Evolutionary conservation across 1,140 invertebrate species (phyloP).

Genomic region (Drosophila serrata): DNA sequence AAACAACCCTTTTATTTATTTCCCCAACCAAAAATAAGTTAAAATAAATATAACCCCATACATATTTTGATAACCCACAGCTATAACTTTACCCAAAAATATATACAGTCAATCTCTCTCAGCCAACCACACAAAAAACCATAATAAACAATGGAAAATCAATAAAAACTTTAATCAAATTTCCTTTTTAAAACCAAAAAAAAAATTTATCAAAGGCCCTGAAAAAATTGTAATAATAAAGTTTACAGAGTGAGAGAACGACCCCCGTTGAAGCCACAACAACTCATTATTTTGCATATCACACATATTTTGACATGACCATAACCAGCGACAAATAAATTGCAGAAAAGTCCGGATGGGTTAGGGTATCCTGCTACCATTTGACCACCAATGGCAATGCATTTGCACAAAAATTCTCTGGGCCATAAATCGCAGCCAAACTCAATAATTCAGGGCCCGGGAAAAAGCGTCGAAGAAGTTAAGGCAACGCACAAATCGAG

Average conservation of each 20-base stretch:
- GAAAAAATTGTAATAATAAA: conserved; percentile 48
- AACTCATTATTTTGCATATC: conserved; percentile 83
- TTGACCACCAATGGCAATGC: conserved; percentile 40
- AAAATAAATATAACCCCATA: not conserved
- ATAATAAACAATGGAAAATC: not conserved
- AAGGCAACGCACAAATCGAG: conserved; percentile 50
- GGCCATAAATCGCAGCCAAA: conserved; percentile 73
- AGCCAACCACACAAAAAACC: not conserved
- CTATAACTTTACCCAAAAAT: conserved; percentile 6
- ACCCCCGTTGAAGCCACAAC: conserved; percentile 57
- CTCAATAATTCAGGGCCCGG: conserved; percentile 66
- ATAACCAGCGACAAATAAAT: conserved; percentile 80
- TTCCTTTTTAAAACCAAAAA: conserved; percentile 17
- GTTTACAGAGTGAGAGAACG: not conserved
- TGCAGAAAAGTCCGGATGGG: conserved; percentile 65
- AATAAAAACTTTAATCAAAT: conserved; percentile 33
- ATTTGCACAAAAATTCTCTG: conserved; percentile 35
- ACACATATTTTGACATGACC: conserved; percentile 81
- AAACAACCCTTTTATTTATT: not conserved
- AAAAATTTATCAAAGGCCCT: conserved; percentile 19
- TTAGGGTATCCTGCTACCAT: conserved; percentile 52
- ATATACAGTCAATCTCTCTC: not conserved
- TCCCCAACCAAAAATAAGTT: not conserved
- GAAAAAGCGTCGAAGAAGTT: conserved; percentile 44
- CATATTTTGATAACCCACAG: not conserved